Evolutionary conservation across 2,888 invertebrate genomes (phyloP).

Genomic region (Meganola albula): DNA sequence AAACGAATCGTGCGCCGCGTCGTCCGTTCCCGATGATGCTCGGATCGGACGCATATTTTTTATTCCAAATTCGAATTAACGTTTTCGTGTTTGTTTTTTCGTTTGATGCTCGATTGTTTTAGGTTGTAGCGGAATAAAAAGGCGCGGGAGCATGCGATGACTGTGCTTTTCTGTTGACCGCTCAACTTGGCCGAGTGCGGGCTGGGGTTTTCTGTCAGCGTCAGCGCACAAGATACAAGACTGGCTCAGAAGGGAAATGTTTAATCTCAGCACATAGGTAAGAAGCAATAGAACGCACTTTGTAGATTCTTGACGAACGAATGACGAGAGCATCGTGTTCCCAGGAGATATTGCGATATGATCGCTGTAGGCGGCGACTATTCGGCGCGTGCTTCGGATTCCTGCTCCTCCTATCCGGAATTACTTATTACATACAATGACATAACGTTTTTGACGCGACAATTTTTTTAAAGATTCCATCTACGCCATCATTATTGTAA

Average conservation of each 20-base stretch:
- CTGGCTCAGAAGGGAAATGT: constrained; percentile 27
- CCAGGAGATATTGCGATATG: constrained; percentile 68
- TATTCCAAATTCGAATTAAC: constrained; percentile 61
- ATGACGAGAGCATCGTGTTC: constrained; percentile 42
- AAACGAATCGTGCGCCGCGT: constrained; percentile 57
- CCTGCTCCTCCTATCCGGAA: constrained; percentile 51
- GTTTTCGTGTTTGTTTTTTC: constrained; percentile 56
- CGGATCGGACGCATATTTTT: constrained; percentile 58
- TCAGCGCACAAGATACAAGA: constrained; percentile 40
- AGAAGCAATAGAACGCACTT: constrained; percentile 38
- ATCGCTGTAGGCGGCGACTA: constrained; percentile 53
- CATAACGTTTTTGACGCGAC: constrained; percentile 61
- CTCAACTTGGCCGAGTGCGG: constrained; percentile 27
- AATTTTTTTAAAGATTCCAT: constrained; percentile 48
- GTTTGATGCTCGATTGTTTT: constrained; percentile 63
- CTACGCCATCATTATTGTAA: constrained; percentile 66
- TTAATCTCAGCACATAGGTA: constrained; percentile 34
- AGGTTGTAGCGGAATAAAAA: constrained; percentile 49
- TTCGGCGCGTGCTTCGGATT: constrained; percentile 72
- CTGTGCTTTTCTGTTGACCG: constrained; percentile 50
- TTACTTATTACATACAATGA: constrained; percentile 73
- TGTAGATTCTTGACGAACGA: constrained; percentile 35
- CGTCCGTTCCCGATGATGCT: constrained; percentile 41
- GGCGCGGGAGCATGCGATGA: constrained; percentile 64
- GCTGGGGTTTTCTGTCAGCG: constrained; percentile 32